Conservation (phyloP, 1,140 invertebrate genomes). For the Drosophila pachea region DNA sequence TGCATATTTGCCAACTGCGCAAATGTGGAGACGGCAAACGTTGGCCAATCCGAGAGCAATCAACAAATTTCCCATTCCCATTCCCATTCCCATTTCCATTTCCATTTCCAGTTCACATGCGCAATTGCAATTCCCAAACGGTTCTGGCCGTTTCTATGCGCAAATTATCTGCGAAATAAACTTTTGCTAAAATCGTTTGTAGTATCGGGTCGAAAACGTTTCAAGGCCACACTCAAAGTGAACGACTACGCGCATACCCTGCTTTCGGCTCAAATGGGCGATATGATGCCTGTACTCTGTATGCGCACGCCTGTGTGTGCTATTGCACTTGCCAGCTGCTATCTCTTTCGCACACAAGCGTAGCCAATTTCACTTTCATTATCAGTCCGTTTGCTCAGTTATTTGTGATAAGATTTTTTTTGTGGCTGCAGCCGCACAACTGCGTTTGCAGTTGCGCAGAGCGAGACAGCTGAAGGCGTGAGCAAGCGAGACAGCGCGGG, state of each 20-base stretch:
- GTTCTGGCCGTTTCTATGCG: not conserved
- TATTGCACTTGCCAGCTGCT: conserved; percentile 27
- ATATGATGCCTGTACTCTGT: not conserved
- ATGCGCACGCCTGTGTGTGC: not conserved
- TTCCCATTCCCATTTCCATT: too few species aligned
- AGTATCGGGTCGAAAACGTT: conserved; percentile 6
- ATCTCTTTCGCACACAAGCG: conserved; percentile 14
- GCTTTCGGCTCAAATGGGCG: not conserved
- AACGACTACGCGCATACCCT: conserved; percentile 15
- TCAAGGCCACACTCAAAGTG: not conserved
- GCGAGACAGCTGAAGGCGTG: too few species aligned
- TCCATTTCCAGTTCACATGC: too few species aligned
- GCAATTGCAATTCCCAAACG: conserved; percentile 9
- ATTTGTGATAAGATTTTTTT: conserved; percentile 59
- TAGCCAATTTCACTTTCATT: conserved; percentile 69
- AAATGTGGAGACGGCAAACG: conserved; percentile 7
- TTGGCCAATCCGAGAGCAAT: conserved; percentile 20
- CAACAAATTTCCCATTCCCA: conserved; percentile 7
- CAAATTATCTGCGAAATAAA: not conserved
- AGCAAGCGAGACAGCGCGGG: not conserved
- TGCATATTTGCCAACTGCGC: conserved; percentile 32
- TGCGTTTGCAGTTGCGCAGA: conserved; percentile 51
- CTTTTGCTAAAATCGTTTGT: not conserved
- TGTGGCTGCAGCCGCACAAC: conserved; percentile 45
- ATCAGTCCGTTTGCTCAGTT: conserved; percentile 53